phyloP scores from a whole-genome alignment of 2,888 invertebrate genomes.

The Cheilosia variabilis region DNA sequence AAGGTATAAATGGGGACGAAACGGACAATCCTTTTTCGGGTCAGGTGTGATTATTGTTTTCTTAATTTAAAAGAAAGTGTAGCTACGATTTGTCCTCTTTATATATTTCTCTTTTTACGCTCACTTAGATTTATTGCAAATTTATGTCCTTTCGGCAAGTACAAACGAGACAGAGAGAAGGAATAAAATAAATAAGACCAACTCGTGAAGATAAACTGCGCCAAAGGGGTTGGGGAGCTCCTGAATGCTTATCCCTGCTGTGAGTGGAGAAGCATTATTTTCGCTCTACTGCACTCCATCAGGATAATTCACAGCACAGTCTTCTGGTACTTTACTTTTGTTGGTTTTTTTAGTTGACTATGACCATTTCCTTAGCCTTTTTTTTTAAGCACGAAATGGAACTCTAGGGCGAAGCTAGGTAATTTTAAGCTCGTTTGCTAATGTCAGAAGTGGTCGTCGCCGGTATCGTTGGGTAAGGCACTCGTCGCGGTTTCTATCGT shows the following conservation, averaged over 20 bases:
- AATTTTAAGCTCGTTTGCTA: too few species aligned
- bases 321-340: slow-evolving; percentile 37
- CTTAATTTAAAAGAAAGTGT: slow-evolving; percentile 48
- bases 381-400: slow-evolving; percentile 9
- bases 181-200: slow-evolving; percentile 40
- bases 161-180: slow-evolving; percentile 32
- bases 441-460: too few species aligned
- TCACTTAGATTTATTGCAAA: slow-evolving; percentile 64
- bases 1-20: not conserved
- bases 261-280: slow-evolving; percentile 44
- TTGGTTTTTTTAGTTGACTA: not conserved
- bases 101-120: slow-evolving; percentile 24
- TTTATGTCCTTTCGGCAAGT: slow-evolving; percentile 33
- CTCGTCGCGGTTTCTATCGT: too few species aligned
- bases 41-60: slow-evolving; percentile 73
- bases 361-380: not conserved
- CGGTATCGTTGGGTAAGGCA: too few species aligned
- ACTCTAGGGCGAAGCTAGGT: not conserved
- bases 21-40: slow-evolving; percentile 62
- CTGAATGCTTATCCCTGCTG: slow-evolving; percentile 38
- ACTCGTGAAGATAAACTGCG: slow-evolving; percentile 15
- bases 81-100: not conserved
- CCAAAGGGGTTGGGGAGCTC: slow-evolving; percentile 1
- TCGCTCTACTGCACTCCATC: slow-evolving; percentile 57
- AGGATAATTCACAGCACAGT: slow-evolving; percentile 43